phyloP scores from a whole-genome alignment of 2,113 vertebrate genomes.

The Bettongia penicillata region DNA sequence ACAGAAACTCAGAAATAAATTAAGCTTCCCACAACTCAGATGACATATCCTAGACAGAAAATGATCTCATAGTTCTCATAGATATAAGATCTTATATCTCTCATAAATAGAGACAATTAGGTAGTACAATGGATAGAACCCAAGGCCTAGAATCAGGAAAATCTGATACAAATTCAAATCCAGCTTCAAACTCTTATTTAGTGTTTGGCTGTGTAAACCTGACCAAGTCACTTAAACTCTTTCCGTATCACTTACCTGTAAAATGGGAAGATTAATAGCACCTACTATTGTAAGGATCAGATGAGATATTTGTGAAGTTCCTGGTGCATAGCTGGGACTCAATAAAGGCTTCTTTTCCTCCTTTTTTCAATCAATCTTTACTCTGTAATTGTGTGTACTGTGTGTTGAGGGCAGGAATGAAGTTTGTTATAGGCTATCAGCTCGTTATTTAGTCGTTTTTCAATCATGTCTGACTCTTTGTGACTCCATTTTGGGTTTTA shows the following conservation, averaged over 20 bases:
- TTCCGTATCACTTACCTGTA: background rate
- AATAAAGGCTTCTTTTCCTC: background rate
- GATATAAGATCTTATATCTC: background rate
- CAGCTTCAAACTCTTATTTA: background rate
- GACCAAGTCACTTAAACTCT: background rate
- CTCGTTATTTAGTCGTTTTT: background rate
- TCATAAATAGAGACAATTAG: background rate
- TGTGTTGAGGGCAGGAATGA: background rate
- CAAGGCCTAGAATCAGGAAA: background rate
- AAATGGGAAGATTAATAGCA: background rate
- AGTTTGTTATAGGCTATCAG: background rate
- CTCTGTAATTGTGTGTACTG: background rate
- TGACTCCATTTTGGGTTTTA: background rate
- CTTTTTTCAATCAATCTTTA: background rate
- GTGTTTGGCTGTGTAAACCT: background rate
- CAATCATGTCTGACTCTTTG: background rate
- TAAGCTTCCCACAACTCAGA: background rate
- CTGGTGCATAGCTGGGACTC: background rate
- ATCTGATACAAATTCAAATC: background rate
- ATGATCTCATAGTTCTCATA: background rate
- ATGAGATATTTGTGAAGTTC: background rate
- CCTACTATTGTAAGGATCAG: background rate
- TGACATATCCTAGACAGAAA: background rate
- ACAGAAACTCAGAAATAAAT: background rate
- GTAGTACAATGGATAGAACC: background rate